Conservation (phyloP, 2,888 invertebrate species). For the Homarus gammarus region DNA sequence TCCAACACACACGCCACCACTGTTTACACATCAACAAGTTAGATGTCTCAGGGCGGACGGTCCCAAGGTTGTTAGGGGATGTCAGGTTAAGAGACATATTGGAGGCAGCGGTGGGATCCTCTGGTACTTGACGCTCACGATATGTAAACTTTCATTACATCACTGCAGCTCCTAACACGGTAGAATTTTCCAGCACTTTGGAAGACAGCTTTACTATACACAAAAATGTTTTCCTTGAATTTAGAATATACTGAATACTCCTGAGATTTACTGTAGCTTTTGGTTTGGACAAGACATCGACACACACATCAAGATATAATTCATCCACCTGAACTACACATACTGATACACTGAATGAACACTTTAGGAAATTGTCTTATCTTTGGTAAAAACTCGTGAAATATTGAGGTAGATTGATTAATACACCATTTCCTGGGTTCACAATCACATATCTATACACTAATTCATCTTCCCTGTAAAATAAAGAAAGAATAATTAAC, state of each 20-base stretch:
- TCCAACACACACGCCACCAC: conserved; percentile 94
- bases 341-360: background rate
- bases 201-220: background rate
- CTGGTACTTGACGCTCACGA: background rate
- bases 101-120: conserved; percentile 23
- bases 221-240: background rate
- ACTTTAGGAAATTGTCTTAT: background rate
- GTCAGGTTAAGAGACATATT: conserved; percentile 58
- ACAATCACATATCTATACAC: background rate
- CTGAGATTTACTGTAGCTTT: background rate
- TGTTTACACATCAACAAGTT: conserved; percentile 79
- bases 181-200: background rate
- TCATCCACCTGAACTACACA: background rate
- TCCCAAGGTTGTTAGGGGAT: conserved; percentile 55
- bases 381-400: conserved; percentile 24
- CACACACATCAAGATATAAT: background rate
- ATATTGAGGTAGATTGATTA: conserved; percentile 31
- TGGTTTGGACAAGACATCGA: background rate
- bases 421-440: conserved; percentile 14
- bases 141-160: background rate
- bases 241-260: background rate
- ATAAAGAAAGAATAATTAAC: background rate
- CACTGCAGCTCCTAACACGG: background rate
- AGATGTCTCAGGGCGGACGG: conserved; percentile 45
- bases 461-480: background rate